Evolutionary conservation across 2,797 vertebrate species (phyloP).

Genomic region (Threskiornis aethiopicus): DNA sequence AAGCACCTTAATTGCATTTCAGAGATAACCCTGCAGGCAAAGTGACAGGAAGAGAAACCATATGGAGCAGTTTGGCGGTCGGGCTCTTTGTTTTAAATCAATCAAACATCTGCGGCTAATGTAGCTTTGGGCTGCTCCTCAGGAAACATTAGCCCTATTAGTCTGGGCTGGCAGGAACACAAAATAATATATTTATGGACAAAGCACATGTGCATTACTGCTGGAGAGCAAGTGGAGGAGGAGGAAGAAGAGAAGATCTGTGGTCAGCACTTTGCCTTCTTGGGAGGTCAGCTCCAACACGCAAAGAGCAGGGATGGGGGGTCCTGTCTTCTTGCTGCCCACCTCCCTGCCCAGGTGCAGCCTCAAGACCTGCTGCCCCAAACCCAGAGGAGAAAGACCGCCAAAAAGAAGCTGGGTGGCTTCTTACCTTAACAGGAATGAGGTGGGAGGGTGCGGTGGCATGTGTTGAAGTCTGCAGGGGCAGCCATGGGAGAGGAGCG

Average conservation of each 20-base stretch:
- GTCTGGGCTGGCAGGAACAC: constrained; percentile 89
- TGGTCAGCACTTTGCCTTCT: constrained; percentile 76
- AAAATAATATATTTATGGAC: constrained; percentile 86
- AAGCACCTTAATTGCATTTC: constrained; percentile 98
- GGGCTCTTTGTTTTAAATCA: constrained; percentile 94
- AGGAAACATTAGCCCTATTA: constrained; percentile 99
- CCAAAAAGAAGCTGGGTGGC: background rate
- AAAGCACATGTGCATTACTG: constrained; percentile 76
- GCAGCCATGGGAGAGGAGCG: background rate
- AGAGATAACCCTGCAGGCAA: constrained; percentile 93
- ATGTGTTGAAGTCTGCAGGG: background rate
- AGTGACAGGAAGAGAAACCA: constrained; percentile 93
- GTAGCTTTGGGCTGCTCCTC: constrained; percentile 95
- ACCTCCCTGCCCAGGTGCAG: background rate
- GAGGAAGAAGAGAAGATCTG: constrained; percentile 48
- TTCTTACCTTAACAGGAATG: background rate
- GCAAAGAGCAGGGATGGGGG: background rate
- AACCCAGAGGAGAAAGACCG: background rate
- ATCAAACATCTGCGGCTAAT: constrained; percentile 95
- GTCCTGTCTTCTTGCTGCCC: background rate
- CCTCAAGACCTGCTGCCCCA: background rate
- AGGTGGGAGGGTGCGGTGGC: rapidly evolving
- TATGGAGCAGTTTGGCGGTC: constrained; percentile 83
- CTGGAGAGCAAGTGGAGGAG: constrained; percentile 55
- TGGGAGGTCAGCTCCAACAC: constrained; percentile 3